These are phyloP conservation scores for Lymantria monacha DNA, from an alignment of 2,888 invertebrate species.

Conservation along the genomic window DNA sequence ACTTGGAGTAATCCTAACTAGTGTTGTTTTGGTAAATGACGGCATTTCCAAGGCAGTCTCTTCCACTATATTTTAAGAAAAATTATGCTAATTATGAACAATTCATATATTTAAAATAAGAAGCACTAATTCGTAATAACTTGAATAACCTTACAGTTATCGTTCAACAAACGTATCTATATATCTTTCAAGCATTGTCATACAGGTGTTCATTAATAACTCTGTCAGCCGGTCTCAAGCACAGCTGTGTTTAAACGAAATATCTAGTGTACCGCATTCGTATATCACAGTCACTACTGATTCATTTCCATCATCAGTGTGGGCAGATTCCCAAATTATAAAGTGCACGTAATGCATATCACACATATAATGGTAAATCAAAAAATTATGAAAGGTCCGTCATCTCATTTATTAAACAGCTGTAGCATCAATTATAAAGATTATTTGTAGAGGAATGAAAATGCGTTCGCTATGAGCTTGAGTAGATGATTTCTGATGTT, in stretches of 20 bases:
- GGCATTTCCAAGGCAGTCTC: no score
- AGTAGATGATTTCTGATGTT: no score
- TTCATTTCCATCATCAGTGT: conserved; percentile 1
- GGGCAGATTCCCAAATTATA: conserved; percentile 6
- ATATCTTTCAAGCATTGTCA: background rate
- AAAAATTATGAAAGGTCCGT: background rate
- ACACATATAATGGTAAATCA: background rate
- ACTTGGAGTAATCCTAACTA: no score
- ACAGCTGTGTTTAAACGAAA: conserved; percentile 3
- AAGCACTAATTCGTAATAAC: no score
- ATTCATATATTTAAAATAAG: no score
- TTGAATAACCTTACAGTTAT: background rate
- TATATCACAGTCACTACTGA: conserved; percentile 1
- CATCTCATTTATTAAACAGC: background rate
- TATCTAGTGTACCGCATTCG: background rate
- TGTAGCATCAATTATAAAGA: no score
- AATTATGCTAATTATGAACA: no score
- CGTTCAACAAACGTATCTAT: background rate
- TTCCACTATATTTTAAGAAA: no score
- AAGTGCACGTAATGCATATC: conserved; percentile 2
- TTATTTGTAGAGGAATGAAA: no score
- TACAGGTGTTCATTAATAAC: background rate
- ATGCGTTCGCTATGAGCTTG: no score
- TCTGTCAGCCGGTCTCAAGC: background rate
- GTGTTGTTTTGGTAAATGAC: no score